Evolutionary conservation across 2,888 invertebrate genomes (phyloP).

Genomic region (Lamellibrachia satsuma): DNA sequence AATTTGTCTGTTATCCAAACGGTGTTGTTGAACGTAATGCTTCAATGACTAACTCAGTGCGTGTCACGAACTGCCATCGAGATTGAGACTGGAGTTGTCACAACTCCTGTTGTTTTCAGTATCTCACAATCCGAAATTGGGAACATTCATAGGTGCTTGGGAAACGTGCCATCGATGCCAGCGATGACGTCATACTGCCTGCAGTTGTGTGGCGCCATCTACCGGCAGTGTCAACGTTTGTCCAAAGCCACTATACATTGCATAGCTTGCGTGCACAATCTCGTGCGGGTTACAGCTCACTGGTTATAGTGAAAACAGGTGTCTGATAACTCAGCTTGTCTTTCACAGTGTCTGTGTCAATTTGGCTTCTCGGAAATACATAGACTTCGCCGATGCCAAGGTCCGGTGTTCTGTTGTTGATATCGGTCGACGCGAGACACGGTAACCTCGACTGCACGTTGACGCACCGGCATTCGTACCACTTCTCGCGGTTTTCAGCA

Average conservation of each 20-base stretch:
- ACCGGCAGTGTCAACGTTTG: background rate
- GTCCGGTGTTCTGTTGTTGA: background rate
- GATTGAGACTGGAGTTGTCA: background rate
- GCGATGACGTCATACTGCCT: background rate
- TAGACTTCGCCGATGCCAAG: background rate
- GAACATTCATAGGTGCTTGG: background rate
- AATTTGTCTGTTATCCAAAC: no score
- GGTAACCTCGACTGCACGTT: background rate
- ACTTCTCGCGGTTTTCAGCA: background rate
- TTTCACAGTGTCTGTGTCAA: background rate
- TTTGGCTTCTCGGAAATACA: background rate
- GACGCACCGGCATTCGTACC: background rate
- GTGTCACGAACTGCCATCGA: background rate
- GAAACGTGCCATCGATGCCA: background rate
- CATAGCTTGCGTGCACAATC: background rate
- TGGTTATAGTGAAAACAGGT: background rate
- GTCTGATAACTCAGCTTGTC: background rate
- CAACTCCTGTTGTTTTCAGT: background rate
- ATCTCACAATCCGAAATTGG: background rate
- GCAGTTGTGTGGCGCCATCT: constrained; percentile 1
- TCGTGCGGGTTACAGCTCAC: background rate
- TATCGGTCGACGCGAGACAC: background rate
- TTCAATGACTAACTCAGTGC: background rate
- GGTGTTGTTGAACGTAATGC: no score
- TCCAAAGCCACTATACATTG: background rate